Evolutionary conservation across 2,113 vertebrate species (phyloP), one percentile per base, ranked within the genome.

Genomic region (Burhinus bistriatus): DNA sequence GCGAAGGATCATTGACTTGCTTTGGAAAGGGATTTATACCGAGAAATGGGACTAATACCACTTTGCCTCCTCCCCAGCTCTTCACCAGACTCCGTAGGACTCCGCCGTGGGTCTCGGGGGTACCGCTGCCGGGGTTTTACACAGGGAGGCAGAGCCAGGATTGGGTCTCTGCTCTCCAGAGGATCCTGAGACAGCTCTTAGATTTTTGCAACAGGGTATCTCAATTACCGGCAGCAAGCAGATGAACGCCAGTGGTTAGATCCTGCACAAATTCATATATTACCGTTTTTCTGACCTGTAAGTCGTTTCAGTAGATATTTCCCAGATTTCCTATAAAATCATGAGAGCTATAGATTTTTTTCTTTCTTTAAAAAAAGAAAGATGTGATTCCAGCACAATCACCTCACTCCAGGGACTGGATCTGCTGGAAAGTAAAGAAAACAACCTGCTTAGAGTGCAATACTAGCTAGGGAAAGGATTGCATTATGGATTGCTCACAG

Each of bases 241-340:
- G 52, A 45, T 42, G 42, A 88, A 70, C 83, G 42, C 1, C 44
- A 66, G 17, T 29, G 59, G 36, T 17, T 58, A 58, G 38, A 54
- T 77, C 21, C 34, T 64, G 68, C 38, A 78, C 15, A 42, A 73
- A 80, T 70, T 77, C 18, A n/a, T 38, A 3, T 11, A 15, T 26
- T 51, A 36, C 13, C 61, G 11, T n/a, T 42, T 88, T 70, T 21
- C 9, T 59, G 58, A 66, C 18, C 49, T 73, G 54, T 70, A 90
- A 90, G 54, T 73, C 6, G 77, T 86, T 95, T 93, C 87, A 90
- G 71, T 8, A 86, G 82, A 38, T 80, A 77, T 88, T 93, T 93
- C 75, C 62, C 79, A 90, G 66, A 90, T 93, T 94, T 90, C 62
- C 79, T 78, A 52, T 90, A 89, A 93, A 95, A 81, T 93, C 54